Evolutionary conservation across 2,113 vertebrate species (phyloP), one percentile per base, ranked within the genome.

Genomic region (Tachysurus vachellii): DNA sequence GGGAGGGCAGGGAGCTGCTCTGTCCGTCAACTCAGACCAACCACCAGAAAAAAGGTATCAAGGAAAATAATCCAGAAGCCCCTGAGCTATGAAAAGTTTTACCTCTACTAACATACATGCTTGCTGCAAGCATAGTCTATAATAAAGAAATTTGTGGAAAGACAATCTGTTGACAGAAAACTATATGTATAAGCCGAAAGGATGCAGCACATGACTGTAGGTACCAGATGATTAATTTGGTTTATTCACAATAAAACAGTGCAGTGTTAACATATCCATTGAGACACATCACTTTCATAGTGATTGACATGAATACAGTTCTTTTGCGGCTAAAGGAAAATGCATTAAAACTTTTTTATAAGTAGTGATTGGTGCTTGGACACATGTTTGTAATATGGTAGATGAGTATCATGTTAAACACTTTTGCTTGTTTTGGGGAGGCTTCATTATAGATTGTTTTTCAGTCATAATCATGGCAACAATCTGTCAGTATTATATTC

Each of bases 11-110:
- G 89, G 91, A 93, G 88, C 93, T 93, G 88, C 80, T 91, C 94
- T 95, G 94, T 94, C 93, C 95, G 91, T 95, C 95, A 95, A 92
- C 92, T 93, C 91, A 92, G 93, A 92, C 92, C 89, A 88, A 92
- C 92, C 89, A 88, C 91, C 92, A 94, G 89, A 93, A 93, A 93
- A 92, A 93, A 92, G 88, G 89, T 91, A 94, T 92, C 87, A 56
- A 91, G 91, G 89, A 91, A 93, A 94, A 93, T 94, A 93, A 94
- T 93, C 92, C 93, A 86, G 87, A 87, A 87, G 89, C 83, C 86
- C 85, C 86, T 81, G 70, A 87, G 23, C 26, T 61, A 61, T 16
- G 16, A 62, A 9, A 21, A 66, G 84, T 62, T 28, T 80, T 87
- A 59, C 13, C 31, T 71, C 83, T 50, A 80, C 36, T 47, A 36